phyloP scores from a whole-genome alignment of 2,888 invertebrate genomes.

The Dorcus hopei region DNA sequence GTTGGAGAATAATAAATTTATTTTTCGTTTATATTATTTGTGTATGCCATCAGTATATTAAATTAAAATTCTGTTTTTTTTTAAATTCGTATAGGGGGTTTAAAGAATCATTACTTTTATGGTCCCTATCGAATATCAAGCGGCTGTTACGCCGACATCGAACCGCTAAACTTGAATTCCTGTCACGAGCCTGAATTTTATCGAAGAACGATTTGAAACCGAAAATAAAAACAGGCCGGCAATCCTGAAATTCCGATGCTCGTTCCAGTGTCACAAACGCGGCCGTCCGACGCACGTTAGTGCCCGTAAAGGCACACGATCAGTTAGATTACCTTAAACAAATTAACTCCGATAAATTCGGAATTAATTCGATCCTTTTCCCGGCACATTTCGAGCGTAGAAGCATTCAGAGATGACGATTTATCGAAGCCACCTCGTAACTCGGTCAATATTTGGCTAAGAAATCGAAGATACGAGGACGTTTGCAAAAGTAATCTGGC shows the following conservation, averaged over 20 bases:
- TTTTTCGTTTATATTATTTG: no score
- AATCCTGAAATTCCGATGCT: background rate
- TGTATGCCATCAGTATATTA: no score
- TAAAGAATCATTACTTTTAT: no score
- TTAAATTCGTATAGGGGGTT: no score
- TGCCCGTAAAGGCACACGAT: background rate
- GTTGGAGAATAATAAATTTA: no score
- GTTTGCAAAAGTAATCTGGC: no score
- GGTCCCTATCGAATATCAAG: background rate
- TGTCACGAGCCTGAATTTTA: slow-evolving; percentile 1
- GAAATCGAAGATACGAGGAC: no score
- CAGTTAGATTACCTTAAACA: background rate
- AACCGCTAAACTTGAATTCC: background rate
- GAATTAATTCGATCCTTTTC: background rate
- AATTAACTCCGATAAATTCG: background rate
- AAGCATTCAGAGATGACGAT: no score
- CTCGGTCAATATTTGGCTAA: no score
- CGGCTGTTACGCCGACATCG: background rate
- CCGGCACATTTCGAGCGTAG: no score
- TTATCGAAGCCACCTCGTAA: no score
- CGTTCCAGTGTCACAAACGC: background rate
- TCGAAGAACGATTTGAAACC: background rate
- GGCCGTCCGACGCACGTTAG: background rate
- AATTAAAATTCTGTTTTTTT: no score
- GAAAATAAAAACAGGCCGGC: background rate